Evolutionary conservation across 2,797 vertebrate genomes (phyloP), one percentile per base, ranked within the genome.

Genomic region (Lutjanus campechanus): DNA sequence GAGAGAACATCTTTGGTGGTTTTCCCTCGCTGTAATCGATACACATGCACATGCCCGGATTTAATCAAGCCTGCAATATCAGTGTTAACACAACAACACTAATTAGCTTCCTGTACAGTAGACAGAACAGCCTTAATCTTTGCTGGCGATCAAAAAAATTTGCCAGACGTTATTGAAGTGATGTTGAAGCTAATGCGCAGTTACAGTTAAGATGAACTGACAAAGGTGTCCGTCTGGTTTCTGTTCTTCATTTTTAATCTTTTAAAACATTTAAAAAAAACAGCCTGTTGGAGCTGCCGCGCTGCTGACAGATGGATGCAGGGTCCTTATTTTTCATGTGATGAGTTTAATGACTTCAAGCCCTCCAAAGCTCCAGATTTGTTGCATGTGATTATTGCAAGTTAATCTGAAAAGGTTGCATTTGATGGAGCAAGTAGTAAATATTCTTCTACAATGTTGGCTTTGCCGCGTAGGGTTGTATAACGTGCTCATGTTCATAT

Each of bases 1-100:
- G 87, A 85, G 74, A 89, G 82, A 82, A 66, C 44, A 22, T 86
- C 87, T 88, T 91, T 80, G 81, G 88, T 85, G 81, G 87, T 84
- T 91, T 89, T 69, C 55, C 77, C 59, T 79, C 59, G 36, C 75
- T 82, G 88, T 77, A 91, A 92, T 85, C 85, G 68, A 92, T 86
- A 86, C 63, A 44, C 47, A 12, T 5, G 19, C 63, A 36, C 58
- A 53, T 55, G 82, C 65, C 90, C 86, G 92, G 87, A 78, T 90
- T 91, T 87, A 90, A 90, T 93, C 90, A 92, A 79, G 80, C 73
- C 56, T 83, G 77, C 60, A 44, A 79, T 90, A 88, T 85, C 72
- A 49, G 68, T 40, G 87, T 88, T 88, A 90, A 86, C 77, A 73
- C 76, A 64, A 71, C 73, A 83, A 61, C 79, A 36, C 75, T 90